Conservation (phyloP, 1,140 invertebrate genomes). For the Himalopsyche phryganea region DNA sequence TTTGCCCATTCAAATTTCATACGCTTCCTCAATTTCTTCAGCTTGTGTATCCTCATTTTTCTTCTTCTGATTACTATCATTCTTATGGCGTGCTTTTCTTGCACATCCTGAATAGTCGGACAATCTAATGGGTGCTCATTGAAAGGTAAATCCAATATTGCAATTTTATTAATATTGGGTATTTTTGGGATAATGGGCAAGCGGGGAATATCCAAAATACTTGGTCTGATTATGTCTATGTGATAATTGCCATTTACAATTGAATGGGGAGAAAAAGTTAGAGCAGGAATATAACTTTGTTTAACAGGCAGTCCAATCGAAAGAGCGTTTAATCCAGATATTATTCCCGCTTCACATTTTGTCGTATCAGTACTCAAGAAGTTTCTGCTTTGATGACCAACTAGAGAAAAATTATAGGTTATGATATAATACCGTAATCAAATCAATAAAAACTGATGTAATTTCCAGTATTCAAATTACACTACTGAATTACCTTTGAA, state of each 20-base stretch:
- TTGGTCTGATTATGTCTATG: conserved; percentile 2
- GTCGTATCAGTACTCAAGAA: conserved; percentile 7
- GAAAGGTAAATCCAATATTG: conserved; percentile 18
- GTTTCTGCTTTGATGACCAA: neutral
- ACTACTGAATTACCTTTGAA: neutral
- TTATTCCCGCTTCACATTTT: neutral
- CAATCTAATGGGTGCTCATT: conserved; percentile 22
- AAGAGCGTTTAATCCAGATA: conserved; percentile 9
- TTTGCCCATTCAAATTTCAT: conserved; percentile 76
- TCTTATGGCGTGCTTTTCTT: conserved; percentile 64
- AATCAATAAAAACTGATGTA: no score
- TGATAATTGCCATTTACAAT: conserved; percentile 13
- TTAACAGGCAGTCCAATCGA: neutral
- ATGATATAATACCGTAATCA: no score
- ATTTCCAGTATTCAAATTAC: no score
- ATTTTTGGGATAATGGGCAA: conserved; percentile 11
- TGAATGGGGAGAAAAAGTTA: conserved; percentile 22
- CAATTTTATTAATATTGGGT: conserved; percentile 14
- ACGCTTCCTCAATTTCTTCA: conserved; percentile 71
- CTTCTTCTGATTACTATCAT: conserved; percentile 73
- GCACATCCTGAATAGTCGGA: conserved; percentile 38
- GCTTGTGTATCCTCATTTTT: conserved; percentile 86
- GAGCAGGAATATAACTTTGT: neutral
- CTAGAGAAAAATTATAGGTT: conserved; percentile 6
- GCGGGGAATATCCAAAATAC: conserved; percentile 25